Base-by-base conservation (phyloP, 35 echinoderm and acorn worm species). In the Ophiothrix spiculata region DNA sequence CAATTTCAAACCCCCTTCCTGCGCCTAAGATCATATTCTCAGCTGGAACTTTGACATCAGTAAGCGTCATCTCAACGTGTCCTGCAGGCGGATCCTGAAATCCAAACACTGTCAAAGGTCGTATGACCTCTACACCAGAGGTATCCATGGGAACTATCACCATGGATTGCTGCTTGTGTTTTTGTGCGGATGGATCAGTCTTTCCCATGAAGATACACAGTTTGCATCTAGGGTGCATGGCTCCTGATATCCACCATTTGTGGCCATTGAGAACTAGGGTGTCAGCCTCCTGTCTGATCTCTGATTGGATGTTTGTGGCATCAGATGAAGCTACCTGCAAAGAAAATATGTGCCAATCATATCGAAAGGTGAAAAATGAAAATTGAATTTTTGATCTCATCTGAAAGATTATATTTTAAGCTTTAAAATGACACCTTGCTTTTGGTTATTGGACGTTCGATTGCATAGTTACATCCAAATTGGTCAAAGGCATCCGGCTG, bases 121-220 rank as follows among this genome's bases (percentile, higher is more conserved):
- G 89, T 17, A 94, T 38, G 34, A 91, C 79, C 10, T 63, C 83
- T 3, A 99, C 92, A 25, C 96, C 96, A 12, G 89, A 74, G 17
- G 96, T 74, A 17, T 99, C 96, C 89, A 99, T 99, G 37, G 96
- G 96, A 64, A 99, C 92, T 64, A 99, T 86, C 0, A 99, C 84
- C 96, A 99, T 99, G 25, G 92, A 94, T 79, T 99, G 96, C 85
- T 99, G 96, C 77, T 76, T 80, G 75, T 99, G 92, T 63, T 42
- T 85, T 39, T 82, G 36, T 15, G 83, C 92, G 39, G 40, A 37
- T 40, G 83, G 37, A 83, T 99, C 96, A 0, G 96, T 94, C 87
- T 99, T 99, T 13, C 96, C 96, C 96, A 99, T 99, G 86, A 99
- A 99, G 87, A 99, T 99, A 87, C 91, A 94, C 4, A 99, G n/a